These are phyloP conservation scores for Alligator sinensis DNA, from an alignment of 2,113 vertebrate genomes.

Conservation along the genomic window DNA sequence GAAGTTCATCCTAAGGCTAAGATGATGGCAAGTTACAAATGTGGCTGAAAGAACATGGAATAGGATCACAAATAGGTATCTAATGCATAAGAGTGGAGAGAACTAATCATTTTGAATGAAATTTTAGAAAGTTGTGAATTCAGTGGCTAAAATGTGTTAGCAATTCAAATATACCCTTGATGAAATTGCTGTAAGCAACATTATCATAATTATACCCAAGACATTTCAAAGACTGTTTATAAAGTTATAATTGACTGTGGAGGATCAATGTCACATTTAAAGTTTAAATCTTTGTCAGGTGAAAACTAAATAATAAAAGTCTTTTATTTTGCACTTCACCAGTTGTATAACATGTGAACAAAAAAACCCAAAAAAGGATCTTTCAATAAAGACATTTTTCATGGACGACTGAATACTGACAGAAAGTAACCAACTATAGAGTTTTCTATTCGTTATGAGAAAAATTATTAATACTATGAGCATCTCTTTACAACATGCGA, in stretches of 20 bases:
- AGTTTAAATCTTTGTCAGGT: not conserved
- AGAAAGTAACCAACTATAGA: not conserved
- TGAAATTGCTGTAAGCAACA: not conserved
- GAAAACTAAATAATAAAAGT: not conserved
- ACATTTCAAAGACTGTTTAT: not conserved
- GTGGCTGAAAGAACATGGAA: no score
- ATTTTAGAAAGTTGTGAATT: fast-evolving
- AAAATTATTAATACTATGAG: not conserved
- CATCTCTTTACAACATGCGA: not conserved
- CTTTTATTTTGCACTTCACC: conserved; percentile 32
- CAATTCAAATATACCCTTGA: not conserved
- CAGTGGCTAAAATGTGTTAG: not conserved
- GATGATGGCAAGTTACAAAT: no score
- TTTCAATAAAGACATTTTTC: not conserved
- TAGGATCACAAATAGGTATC: not conserved
- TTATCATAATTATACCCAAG: not conserved
- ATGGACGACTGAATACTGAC: not conserved
- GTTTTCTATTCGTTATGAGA: not conserved
- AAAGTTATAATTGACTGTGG: not conserved
- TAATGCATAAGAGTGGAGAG: not conserved
- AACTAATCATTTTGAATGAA: not conserved
- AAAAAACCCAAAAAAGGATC: not conserved
- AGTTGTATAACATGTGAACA: not conserved
- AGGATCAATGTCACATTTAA: conserved; percentile 1
- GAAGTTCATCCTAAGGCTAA: no score